These are phyloP conservation scores for Pseudoips prasinana DNA, from an alignment of 2,888 invertebrate genomes.

Conservation along the genomic window DNA sequence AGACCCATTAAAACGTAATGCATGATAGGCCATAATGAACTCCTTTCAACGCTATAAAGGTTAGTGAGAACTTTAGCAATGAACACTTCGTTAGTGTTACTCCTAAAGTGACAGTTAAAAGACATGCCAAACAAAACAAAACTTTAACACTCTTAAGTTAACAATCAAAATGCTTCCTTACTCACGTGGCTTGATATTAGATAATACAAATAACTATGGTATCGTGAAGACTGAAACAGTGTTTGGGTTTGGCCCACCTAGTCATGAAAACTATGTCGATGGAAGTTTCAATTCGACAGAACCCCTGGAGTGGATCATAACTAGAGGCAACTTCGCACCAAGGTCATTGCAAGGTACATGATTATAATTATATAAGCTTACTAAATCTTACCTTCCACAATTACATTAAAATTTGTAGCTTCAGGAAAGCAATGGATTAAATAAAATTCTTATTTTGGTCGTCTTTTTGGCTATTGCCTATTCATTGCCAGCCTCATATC, in stretches of 20 bases:
- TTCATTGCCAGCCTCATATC: too few relatives aligned
- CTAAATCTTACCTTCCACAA: too few relatives aligned
- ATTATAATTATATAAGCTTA: not conserved
- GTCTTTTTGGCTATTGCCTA: too few relatives aligned
- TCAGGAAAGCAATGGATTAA: too few relatives aligned
- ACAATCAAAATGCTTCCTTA: conserved; percentile 53
- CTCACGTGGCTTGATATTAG: conserved; percentile 51
- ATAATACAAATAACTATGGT: conserved; percentile 57
- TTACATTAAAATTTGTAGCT: too few relatives aligned
- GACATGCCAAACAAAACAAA: conserved; percentile 9
- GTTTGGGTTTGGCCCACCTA: conserved; percentile 49
- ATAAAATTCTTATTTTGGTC: too few relatives aligned
- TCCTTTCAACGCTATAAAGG: conserved; percentile 60
- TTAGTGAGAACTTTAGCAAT: conserved; percentile 17
- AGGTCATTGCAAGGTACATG: conserved; percentile 54
- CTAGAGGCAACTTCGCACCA: conserved; percentile 47
- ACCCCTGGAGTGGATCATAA: conserved; percentile 56
- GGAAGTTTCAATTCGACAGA: conserved; percentile 44
- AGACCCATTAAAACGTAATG: conserved; percentile 45
- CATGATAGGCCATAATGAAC: conserved; percentile 52
- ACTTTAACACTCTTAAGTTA: not conserved
- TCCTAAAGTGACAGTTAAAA: conserved; percentile 4
- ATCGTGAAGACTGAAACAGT: conserved; percentile 63
- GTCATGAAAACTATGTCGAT: conserved; percentile 41
- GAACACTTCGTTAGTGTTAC: conserved; percentile 12